phyloP scores from a whole-genome alignment of 23 tunicate species.

The Clavelina lepadiformis region DNA sequence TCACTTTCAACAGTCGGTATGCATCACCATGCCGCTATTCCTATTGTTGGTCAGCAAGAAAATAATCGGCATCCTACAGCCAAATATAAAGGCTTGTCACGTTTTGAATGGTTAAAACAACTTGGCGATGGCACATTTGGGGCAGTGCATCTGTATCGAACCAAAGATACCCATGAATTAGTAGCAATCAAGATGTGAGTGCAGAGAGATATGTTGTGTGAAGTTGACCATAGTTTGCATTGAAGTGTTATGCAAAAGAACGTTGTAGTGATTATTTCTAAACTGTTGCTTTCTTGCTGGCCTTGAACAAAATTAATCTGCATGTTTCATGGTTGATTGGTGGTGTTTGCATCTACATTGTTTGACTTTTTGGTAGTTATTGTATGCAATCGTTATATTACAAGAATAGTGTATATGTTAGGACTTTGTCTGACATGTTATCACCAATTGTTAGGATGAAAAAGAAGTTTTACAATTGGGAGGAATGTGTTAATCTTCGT shows the following conservation, averaged over 20 bases:
- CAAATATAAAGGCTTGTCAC: slow-evolving; percentile 36
- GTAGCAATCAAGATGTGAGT: slow-evolving; percentile 90
- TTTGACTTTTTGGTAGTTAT: no score
- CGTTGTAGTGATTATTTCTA: no score
- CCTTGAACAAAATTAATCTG: no score
- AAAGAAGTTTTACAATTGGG: slow-evolving; percentile 98
- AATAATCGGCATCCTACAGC: background rate
- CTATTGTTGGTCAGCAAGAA: background rate
- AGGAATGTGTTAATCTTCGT: slow-evolving; percentile 89
- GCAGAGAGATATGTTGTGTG: no score
- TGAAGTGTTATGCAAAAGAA: no score
- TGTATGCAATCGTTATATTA: no score
- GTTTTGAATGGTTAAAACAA: slow-evolving; percentile 51
- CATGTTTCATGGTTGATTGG: no score
- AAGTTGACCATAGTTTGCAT: no score
- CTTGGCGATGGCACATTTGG: slow-evolving; percentile 95
- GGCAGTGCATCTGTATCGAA: slow-evolving; percentile 56
- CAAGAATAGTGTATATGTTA: no score
- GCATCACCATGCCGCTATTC: slow-evolving; percentile 7
- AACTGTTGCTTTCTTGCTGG: no score
- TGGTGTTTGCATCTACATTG: no score
- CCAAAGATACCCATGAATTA: slow-evolving; percentile 71
- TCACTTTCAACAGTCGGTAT: slow-evolving; percentile 32
- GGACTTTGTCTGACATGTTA: no score
- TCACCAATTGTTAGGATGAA: slow-evolving; percentile 86